Conservation (phyloP, 2,797 vertebrate species). For the Ambastaia sidthimunki region DNA sequence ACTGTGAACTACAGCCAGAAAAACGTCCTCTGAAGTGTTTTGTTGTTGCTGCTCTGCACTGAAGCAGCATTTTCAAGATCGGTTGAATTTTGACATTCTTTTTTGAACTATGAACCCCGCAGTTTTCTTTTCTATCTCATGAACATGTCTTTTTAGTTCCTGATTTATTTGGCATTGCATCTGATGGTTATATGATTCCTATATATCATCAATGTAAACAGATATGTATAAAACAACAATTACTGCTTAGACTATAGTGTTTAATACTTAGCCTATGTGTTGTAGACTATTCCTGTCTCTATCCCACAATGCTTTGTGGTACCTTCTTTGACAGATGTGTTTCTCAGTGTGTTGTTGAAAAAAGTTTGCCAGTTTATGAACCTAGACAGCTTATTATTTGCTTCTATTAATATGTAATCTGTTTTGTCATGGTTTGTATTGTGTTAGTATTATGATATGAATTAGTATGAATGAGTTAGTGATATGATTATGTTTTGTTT, state of each 20-base stretch:
- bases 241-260: background rate
- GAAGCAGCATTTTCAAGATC: constrained; percentile 8
- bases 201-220: background rate
- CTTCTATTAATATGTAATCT: constrained; percentile 40
- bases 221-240: background rate
- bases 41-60: constrained; percentile 25
- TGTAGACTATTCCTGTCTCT: background rate
- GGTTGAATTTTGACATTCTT: background rate
- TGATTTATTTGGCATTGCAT: background rate
- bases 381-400: constrained; percentile 24
- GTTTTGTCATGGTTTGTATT: constrained; percentile 39
- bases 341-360: constrained; percentile 28
- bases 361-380: constrained; percentile 8
- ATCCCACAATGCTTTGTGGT: background rate
- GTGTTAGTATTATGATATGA: constrained; percentile 15
- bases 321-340: constrained; percentile 1
- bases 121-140: background rate
- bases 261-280: background rate
- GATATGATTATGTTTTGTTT: constrained; percentile 36
- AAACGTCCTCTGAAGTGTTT: constrained; percentile 7
- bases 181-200: background rate
- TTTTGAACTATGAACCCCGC: background rate
- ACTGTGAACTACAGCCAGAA: background rate
- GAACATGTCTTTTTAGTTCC: background rate
- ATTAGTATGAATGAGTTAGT: too few species aligned